Evolutionary conservation across 1,140 invertebrate species (phyloP).

Genomic region (Orius laevigatus): DNA sequence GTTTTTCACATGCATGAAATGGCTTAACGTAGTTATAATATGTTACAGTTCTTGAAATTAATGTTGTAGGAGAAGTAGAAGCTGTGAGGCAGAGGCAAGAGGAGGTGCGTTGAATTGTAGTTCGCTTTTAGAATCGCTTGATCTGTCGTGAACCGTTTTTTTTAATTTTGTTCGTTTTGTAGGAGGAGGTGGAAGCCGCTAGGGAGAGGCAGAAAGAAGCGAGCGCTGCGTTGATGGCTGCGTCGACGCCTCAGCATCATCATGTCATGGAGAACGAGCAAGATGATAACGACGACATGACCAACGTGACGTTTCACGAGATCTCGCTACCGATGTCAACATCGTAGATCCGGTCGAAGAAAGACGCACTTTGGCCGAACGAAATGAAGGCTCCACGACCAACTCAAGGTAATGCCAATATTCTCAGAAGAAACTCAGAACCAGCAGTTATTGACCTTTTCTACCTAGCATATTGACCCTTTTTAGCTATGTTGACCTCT

Average conservation of each 20-base stretch:
- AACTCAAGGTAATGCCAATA: constrained; percentile 57
- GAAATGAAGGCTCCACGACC: constrained; percentile 86
- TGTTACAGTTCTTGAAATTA: neutral
- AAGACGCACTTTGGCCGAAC: constrained; percentile 75
- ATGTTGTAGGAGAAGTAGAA: constrained; percentile 14
- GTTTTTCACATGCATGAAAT: neutral
- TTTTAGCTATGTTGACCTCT: no score
- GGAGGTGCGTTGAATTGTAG: constrained; percentile 24
- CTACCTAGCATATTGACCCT: no score
- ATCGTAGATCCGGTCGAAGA: constrained; percentile 85
- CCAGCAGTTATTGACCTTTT: no score
- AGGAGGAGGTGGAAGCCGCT: constrained; percentile 71
- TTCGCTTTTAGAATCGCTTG: neutral
- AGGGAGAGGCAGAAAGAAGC: constrained; percentile 61
- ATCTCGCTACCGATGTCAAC: constrained; percentile 68
- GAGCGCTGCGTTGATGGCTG: constrained; percentile 54
- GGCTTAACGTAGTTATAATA: neutral
- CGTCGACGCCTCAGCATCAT: constrained; percentile 61
- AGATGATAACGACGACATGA: constrained; percentile 47
- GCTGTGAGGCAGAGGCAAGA: constrained; percentile 29
- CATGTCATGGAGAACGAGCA: constrained; percentile 60
- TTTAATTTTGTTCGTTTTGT: constrained; percentile 16
- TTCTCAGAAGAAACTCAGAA: no score
- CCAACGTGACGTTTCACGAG: constrained; percentile 63
- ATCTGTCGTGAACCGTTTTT: neutral